A percentile compares a stretch with the other conserved stretches of the same genome.
Evolutionary conservation across 2,797 vertebrate species (phyloP).

Genomic region (Manis crassicaudata): DNA sequence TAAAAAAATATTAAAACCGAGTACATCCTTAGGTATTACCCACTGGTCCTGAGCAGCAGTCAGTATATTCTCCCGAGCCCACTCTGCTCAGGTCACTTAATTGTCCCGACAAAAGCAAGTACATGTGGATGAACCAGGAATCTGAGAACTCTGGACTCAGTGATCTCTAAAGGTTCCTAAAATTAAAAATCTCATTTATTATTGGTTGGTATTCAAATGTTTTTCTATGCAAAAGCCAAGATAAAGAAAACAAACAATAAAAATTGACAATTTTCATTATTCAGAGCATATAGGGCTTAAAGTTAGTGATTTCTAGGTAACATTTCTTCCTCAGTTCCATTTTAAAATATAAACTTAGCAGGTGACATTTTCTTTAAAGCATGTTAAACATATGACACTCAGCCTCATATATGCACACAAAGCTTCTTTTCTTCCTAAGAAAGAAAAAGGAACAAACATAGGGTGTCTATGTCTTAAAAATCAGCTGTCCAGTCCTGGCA

Average conservation of each 20-base stretch:
- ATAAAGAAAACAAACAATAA: background rate
- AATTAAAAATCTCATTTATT: background rate
- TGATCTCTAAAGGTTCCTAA: background rate
- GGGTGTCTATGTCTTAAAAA: background rate
- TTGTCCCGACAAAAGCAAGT: background rate
- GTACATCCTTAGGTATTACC: background rate
- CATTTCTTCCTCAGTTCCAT: background rate
- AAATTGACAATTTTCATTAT: background rate
- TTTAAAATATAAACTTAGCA: background rate
- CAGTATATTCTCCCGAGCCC: rapidly evolving
- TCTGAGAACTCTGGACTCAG: background rate
- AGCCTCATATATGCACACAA: background rate
- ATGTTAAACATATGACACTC: background rate
- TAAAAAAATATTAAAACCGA: background rate
- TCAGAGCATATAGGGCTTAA: background rate
- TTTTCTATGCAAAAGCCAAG: background rate
- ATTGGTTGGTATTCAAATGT: background rate
- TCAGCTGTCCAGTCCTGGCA: background rate
- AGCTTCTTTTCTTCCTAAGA: background rate
- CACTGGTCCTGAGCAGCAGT: no score
- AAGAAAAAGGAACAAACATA: background rate
- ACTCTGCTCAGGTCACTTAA: background rate
- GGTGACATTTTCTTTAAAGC: constrained; percentile 17
- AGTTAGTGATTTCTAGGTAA: background rate
- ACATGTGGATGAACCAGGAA: background rate